A percentile compares a stretch with the other conserved stretches of the same genome.
Conservation (phyloP, 2,113 vertebrate genomes). For the Cyprinodon brontotheroides region DNA sequence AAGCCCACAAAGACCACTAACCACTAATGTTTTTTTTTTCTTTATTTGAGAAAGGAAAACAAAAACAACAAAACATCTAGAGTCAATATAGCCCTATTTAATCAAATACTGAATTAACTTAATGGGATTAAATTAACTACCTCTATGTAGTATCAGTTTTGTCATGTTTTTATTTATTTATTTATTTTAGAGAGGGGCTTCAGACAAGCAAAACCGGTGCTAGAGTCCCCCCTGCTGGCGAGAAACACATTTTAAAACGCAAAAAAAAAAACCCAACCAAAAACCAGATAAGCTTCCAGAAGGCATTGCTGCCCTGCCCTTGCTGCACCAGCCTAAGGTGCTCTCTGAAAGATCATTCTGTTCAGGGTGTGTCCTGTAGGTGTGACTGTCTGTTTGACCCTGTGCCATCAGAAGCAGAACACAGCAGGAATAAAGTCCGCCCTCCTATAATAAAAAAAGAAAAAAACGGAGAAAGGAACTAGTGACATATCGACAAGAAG, state of each 20-base stretch:
- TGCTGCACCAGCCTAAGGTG: neutral
- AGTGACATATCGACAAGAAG: neutral
- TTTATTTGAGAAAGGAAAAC: neutral
- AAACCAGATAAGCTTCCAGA: neutral
- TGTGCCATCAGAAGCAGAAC: neutral
- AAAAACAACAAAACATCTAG: too few species aligned
- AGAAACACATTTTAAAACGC: neutral
- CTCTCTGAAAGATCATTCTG: neutral
- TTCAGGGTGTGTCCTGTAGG: constrained; percentile 55
- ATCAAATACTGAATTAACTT: too few species aligned
- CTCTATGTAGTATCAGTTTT: too few species aligned
- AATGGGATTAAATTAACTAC: too few species aligned
- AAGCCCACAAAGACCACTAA: constrained; percentile 14
- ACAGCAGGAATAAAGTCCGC: neutral
- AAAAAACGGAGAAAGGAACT: neutral
- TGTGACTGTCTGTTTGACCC: constrained; percentile 46
- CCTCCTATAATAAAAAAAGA: neutral
- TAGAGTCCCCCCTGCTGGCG: constrained; percentile 66
- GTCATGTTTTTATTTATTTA: too few species aligned
- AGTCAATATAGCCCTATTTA: too few species aligned
- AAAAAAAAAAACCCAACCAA: neutral
- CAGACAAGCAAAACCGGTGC: neutral
- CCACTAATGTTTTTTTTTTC: neutral
- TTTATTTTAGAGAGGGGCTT: neutral
- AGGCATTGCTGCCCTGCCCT: neutral